Percentiles rank a stretch among this genome's conserved stretches.
Evolutionary conservation across 2,888 invertebrate species (phyloP).

Genomic region (Rhorus exstirpatorius): DNA sequence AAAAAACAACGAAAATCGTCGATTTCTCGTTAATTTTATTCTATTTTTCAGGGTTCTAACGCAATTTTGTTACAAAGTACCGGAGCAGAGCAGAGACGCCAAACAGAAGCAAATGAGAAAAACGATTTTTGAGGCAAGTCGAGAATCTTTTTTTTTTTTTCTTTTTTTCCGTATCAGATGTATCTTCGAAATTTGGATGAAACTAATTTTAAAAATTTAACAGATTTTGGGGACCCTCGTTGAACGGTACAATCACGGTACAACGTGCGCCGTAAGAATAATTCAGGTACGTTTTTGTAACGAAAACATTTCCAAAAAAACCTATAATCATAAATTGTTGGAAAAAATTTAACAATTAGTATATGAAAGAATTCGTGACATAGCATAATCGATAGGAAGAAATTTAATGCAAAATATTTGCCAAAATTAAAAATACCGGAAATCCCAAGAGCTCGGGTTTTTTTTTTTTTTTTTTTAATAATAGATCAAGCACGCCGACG

Average conservation of each 20-base stretch:
- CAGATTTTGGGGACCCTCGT: conserved; percentile 93
- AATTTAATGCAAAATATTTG: too few species aligned
- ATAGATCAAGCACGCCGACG: too few species aligned
- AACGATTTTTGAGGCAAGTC: conserved; percentile 87
- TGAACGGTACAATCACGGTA: conserved; percentile 94
- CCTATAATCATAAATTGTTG: background rate
- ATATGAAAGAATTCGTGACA: background rate
- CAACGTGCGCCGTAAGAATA: conserved; percentile 91
- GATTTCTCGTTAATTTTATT: background rate
- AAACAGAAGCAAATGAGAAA: conserved; percentile 89
- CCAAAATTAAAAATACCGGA: too few species aligned
- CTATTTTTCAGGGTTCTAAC: conserved; percentile 89
- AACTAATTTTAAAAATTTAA: conserved; percentile 82
- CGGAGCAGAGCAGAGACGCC: conserved; percentile 89
- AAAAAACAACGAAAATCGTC: conserved; percentile 26
- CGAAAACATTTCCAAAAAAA: background rate
- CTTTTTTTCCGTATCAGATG: too few species aligned
- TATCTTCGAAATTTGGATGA: background rate
- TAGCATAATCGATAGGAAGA: background rate
- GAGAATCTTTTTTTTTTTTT: background rate
- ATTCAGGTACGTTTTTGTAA: conserved; percentile 85
- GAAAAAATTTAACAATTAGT: conserved; percentile 8
- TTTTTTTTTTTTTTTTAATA: too few species aligned
- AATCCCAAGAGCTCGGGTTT: too few species aligned
- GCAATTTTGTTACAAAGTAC: conserved; percentile 91